phyloP scores from a whole-genome alignment of 2,888 invertebrate genomes.

The Orthosia gracilis region DNA sequence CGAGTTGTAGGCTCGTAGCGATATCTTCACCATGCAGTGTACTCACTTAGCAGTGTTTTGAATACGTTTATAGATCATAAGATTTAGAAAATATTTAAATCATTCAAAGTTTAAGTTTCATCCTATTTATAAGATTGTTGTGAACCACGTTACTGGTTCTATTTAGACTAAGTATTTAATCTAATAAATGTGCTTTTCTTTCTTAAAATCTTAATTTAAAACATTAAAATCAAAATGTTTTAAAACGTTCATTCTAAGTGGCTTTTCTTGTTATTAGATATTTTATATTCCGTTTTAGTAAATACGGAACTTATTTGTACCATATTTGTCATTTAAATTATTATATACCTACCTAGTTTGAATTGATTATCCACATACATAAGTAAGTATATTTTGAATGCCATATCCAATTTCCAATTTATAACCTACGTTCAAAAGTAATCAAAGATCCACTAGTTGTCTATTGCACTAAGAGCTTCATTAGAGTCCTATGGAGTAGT shows the following conservation, averaged over 20 bases:
- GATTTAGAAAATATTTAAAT: slow-evolving; percentile 15
- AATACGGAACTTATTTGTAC: background rate
- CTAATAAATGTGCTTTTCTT: background rate
- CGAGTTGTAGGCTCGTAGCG: background rate
- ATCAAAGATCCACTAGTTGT: too few relatives aligned
- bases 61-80: background rate
- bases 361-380: background rate
- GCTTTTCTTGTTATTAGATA: slow-evolving; percentile 9
- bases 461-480: too few relatives aligned
- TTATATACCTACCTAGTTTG: background rate
- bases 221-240: background rate
- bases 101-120: slow-evolving; percentile 45
- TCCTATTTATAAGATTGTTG: slow-evolving; percentile 46
- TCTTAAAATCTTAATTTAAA: background rate
- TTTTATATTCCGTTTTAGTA: slow-evolving; percentile 10
- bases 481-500: too few relatives aligned
- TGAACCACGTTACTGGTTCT: slow-evolving; percentile 39
- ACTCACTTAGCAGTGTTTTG: background rate
- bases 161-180: slow-evolving; percentile 32
- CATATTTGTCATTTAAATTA: background rate
- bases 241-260: background rate
- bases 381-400: background rate
- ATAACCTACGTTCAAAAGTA: too few relatives aligned
- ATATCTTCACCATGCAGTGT: background rate
- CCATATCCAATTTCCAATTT: background rate